A percentile compares a stretch with the other conserved stretches of the same genome.
Evolutionary conservation across 1,140 invertebrate species (phyloP).

Genomic region (Chrysoperla carnea): DNA sequence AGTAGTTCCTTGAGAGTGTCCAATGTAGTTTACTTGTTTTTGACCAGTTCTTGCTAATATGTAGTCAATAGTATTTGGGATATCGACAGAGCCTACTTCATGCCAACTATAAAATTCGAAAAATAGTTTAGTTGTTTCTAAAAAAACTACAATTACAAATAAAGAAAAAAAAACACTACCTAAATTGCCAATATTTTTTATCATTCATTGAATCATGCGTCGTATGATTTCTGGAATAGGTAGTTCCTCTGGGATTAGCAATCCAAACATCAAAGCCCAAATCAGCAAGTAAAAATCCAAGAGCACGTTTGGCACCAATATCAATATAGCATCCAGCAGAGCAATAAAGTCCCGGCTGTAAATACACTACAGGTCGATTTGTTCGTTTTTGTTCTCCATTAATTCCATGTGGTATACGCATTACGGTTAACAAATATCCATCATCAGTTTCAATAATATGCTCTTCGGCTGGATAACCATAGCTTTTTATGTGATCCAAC

Average conservation of each 20-base stretch:
- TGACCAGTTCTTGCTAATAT: constrained; percentile 34
- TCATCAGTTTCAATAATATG: constrained; percentile 40
- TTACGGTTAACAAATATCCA: constrained; percentile 27
- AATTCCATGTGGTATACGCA: constrained; percentile 20
- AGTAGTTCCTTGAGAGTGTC: constrained; percentile 41
- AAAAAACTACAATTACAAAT: too few species aligned
- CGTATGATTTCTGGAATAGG: constrained; percentile 26
- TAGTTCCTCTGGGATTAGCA: constrained; percentile 42
- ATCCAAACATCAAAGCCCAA: constrained; percentile 42
- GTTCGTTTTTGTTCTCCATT: neutral
- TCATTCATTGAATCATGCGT: constrained; percentile 23
- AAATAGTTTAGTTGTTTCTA: too few species aligned
- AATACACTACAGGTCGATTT: constrained; percentile 3
- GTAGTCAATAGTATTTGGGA: constrained; percentile 51
- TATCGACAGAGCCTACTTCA: constrained; percentile 50
- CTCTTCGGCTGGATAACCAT: constrained; percentile 44
- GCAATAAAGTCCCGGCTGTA: constrained; percentile 15
- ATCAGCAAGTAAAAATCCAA: constrained; percentile 18
- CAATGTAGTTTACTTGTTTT: constrained; percentile 38
- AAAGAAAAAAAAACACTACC: too few species aligned
- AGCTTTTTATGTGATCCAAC: constrained; percentile 4
- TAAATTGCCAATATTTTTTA: constrained; percentile 30
- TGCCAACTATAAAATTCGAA: constrained; percentile 37
- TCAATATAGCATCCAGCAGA: constrained; percentile 13
- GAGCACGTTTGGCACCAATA: constrained; percentile 13